These are phyloP conservation scores for Bruchidius siliquastri DNA, from an alignment of 2,888 invertebrate species.

Conservation along the genomic window DNA sequence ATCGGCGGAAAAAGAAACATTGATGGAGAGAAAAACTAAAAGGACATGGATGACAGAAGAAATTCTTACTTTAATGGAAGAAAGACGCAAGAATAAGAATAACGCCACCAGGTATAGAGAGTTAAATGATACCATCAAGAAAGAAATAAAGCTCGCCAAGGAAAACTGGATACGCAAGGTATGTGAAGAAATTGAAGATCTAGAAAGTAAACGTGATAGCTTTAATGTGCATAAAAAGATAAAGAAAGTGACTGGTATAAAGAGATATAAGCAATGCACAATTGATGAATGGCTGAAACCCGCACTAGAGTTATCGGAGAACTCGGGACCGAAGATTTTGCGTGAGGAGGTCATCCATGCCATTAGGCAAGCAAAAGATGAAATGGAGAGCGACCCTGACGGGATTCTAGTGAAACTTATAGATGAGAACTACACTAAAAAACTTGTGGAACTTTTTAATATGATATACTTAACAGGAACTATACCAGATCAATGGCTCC, in stretches of 20 bases:
- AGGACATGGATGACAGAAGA: background rate
- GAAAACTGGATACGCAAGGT: background rate
- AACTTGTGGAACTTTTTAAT: background rate
- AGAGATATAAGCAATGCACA: background rate
- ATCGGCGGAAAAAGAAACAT: too few species aligned
- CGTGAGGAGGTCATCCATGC: background rate
- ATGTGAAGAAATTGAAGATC: constrained; percentile 6
- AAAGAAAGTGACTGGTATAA: constrained; percentile 4
- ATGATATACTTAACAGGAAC: background rate
- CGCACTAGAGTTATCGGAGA: background rate
- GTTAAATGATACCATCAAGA: too few species aligned
- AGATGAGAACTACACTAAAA: background rate
- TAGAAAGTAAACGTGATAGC: constrained; percentile 8
- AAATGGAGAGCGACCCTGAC: background rate
- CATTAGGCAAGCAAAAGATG: background rate
- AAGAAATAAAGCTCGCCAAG: background rate
- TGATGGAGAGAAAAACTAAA: background rate
- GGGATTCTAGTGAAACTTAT: background rate
- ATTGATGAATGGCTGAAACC: background rate
- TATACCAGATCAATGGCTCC: constrained; percentile 7
- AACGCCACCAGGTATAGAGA: too few species aligned
- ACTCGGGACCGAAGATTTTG: background rate
- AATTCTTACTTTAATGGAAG: background rate
- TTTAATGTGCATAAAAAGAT: constrained; percentile 13
- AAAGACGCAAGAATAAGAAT: background rate